phyloP scores from a whole-genome alignment of 2,113 vertebrate species.

The Clinocottus analis region DNA sequence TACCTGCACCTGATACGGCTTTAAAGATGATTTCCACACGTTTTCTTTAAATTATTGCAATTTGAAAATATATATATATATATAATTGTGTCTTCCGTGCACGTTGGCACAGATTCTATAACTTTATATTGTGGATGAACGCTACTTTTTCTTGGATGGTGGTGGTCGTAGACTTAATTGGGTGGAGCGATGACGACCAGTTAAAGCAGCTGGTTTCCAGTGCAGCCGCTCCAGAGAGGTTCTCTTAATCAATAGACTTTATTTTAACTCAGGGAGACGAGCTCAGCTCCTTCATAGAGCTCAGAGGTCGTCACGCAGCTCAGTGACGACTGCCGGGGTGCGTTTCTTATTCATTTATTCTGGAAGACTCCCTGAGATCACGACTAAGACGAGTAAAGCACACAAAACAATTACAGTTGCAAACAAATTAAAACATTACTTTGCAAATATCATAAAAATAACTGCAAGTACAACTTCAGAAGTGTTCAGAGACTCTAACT shows the following conservation, averaged over 20 bases:
- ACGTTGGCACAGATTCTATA: not conserved
- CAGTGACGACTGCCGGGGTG: not conserved
- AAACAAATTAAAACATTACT: not conserved
- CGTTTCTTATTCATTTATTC: constrained; percentile 24
- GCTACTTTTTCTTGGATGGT: not conserved
- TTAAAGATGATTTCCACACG: no score
- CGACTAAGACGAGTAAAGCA: not conserved
- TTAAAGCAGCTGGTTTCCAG: not conserved
- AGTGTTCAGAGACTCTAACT: not conserved
- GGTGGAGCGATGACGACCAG: not conserved
- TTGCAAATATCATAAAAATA: not conserved
- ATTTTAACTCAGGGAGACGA: constrained; percentile 9
- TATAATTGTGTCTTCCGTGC: not conserved
- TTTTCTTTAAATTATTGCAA: not conserved
- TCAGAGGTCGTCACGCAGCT: constrained; percentile 13
- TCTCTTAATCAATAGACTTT: constrained; percentile 11
- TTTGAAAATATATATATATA: no score
- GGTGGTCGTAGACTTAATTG: not conserved
- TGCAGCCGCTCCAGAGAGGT: not conserved
- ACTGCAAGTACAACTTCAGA: not conserved
- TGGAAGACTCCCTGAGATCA: not conserved
- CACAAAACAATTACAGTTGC: not conserved
- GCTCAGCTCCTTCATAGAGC: constrained; percentile 17
- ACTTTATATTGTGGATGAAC: not conserved
- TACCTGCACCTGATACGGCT: not conserved